Evolutionary conservation across 2,797 vertebrate genomes (phyloP).

Genomic region (Anguilla pacifica): DNA sequence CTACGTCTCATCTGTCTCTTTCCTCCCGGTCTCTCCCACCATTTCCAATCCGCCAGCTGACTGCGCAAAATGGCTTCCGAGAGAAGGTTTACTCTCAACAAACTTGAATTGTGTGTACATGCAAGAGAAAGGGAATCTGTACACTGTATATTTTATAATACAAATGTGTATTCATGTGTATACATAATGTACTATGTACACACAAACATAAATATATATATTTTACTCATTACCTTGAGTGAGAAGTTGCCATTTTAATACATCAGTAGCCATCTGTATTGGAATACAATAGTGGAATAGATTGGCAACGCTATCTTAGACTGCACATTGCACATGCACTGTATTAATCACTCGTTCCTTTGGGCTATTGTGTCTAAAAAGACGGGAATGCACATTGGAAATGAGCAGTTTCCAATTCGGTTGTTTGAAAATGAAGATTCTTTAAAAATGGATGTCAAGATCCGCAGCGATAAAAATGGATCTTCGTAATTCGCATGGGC

Average conservation of each 20-base stretch:
- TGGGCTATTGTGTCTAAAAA: slow-evolving; percentile 51
- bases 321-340: slow-evolving; percentile 57
- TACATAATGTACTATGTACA: slow-evolving; percentile 1
- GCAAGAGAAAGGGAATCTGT: slow-evolving; percentile 37
- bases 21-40: slow-evolving; percentile 44
- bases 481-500: slow-evolving; percentile 40
- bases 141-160: neutral
- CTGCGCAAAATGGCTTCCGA: slow-evolving; percentile 18
- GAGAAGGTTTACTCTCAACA: slow-evolving; percentile 41
- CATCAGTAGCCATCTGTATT: slow-evolving; percentile 54
- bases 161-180: neutral
- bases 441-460: neutral
- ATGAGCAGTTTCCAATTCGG: slow-evolving; percentile 57
- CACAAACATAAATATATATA: slow-evolving; percentile 49
- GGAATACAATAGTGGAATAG: slow-evolving; percentile 54
- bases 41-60: slow-evolving; percentile 33
- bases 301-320: slow-evolving; percentile 49
- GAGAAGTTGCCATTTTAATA: slow-evolving; percentile 59
- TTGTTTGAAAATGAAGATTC: slow-evolving; percentile 39
- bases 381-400: slow-evolving; percentile 60
- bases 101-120: slow-evolving; percentile 20
- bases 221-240: slow-evolving; percentile 53
- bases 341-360: slow-evolving; percentile 68
- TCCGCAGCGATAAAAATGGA: slow-evolving; percentile 44
- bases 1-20: slow-evolving; percentile 41